Percentiles rank a stretch among this genome's conserved stretches.
These are phyloP conservation scores for Halcyon chelicuti DNA, from an alignment of 2,797 vertebrate genomes.

Conservation along the genomic window DNA sequence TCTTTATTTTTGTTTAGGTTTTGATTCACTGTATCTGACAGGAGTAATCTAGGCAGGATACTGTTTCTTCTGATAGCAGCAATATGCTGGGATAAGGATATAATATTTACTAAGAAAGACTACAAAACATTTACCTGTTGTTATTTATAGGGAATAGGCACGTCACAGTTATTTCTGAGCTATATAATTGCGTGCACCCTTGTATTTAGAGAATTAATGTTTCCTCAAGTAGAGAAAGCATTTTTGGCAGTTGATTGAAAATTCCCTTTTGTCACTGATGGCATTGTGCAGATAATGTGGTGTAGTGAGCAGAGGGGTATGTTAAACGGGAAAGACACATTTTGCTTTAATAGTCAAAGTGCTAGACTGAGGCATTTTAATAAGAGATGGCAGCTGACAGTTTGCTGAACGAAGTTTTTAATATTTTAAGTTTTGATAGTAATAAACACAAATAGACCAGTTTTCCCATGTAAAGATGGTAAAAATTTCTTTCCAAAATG, in stretches of 20 bases:
- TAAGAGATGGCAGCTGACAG: not conserved
- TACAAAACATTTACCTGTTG: fast-evolving
- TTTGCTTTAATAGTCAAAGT: not conserved
- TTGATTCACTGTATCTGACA: no score
- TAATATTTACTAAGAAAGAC: not conserved
- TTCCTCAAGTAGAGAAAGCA: not conserved
- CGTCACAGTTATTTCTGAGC: not conserved
- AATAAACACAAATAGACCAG: not conserved
- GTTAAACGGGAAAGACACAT: not conserved
- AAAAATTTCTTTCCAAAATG: not conserved
- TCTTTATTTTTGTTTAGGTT: no score
- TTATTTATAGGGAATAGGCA: not conserved
- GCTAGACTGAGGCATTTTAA: not conserved
- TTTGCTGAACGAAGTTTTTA: not conserved
- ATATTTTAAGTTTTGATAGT: not conserved
- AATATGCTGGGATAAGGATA: not conserved
- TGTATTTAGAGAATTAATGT: not conserved
- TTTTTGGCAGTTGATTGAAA: not conserved
- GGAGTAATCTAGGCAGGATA: not conserved
- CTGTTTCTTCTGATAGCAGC: not conserved
- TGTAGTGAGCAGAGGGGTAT: not conserved
- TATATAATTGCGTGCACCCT: not conserved
- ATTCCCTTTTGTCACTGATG: not conserved
- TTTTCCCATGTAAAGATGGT: not conserved
- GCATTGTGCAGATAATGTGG: not conserved